phyloP scores from a whole-genome alignment of 2,888 invertebrate species.

The Vanessa cardui region DNA sequence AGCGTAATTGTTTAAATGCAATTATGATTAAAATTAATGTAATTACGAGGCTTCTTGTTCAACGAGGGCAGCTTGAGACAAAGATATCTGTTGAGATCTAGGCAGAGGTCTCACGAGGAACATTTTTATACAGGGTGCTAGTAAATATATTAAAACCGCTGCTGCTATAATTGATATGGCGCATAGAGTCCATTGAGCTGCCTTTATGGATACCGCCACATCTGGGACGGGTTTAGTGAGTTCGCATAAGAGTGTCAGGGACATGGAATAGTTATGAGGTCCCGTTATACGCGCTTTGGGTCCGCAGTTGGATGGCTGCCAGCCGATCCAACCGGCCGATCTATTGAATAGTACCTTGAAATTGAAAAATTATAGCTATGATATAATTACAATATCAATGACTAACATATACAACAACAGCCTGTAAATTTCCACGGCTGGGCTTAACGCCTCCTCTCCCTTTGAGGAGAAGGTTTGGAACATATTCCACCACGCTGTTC shows the following conservation, averaged over 20 bases:
- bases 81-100: constrained; percentile 60
- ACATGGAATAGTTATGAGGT: constrained; percentile 60
- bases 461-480: no score
- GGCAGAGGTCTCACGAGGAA: constrained; percentile 54
- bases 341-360: constrained; percentile 76
- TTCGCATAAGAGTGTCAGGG: constrained; percentile 55
- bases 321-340: constrained; percentile 75
- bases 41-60: constrained; percentile 49
- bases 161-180: constrained; percentile 64
- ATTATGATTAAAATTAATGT: no score
- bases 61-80: constrained; percentile 69
- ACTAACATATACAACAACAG: no score
- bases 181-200: constrained; percentile 70
- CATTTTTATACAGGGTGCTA: constrained; percentile 66
- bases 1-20: no score
- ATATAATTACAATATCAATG: no score
- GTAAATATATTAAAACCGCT: constrained; percentile 61
- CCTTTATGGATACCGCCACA: constrained; percentile 61
- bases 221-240: constrained; percentile 52
- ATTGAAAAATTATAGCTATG: background rate
- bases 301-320: constrained; percentile 70
- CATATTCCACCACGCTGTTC: no score
- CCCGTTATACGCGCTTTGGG: constrained; percentile 65
- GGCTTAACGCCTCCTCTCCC: no score
- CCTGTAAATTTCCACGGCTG: no score